Evolutionary conservation across 2,113 vertebrate genomes (phyloP), one percentile per base, ranked within the genome.

Genomic region (Lamprotornis superbus): DNA sequence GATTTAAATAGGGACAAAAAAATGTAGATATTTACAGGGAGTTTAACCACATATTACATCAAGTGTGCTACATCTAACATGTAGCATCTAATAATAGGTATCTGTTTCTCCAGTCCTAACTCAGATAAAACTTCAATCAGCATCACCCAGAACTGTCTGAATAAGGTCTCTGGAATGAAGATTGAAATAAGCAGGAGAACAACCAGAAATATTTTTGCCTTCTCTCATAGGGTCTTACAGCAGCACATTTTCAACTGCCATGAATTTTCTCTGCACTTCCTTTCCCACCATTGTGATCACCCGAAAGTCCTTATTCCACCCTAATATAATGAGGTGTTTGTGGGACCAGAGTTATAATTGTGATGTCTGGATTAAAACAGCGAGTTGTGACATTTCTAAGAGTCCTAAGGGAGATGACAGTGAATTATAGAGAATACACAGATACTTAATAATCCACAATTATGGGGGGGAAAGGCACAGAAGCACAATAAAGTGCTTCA

Each of bases 211-310:
- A 50, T 83, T 68, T 81, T 63, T 74, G 49, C 35, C 44, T 94
- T 83, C 61, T 90, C 73, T 94, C 61, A 60, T n/a, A 42, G 24
- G 5, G 23, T 84, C 69, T 89, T 94, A 65, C 76, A 89, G 60
- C 52, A 92, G 68, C 76, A 92, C 68, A 92, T 35, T 71, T 83
- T 84, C 65, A 94, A 46, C 28, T n/a, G 73, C n/a, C 31, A 68
- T 71, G 40, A 68, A 67, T 83, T 87, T 93, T 87, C 49, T 55
- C 52, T 57, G 33, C 35, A 57, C 67, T 89, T 96, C 92, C 80
- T 95, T 92, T 95, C 88, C 93, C 86, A 90, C 64, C 83, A 84
- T 56, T 93, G 77, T 82, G 86, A 92, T 89, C 49, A 69, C 30
- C 19, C 52, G 27, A 33, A 93, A 96, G 53, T 33, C 60, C 80